These are phyloP conservation scores for Aplodontia rufa DNA, from an alignment of 2,113 vertebrate genomes.

Conservation along the genomic window DNA sequence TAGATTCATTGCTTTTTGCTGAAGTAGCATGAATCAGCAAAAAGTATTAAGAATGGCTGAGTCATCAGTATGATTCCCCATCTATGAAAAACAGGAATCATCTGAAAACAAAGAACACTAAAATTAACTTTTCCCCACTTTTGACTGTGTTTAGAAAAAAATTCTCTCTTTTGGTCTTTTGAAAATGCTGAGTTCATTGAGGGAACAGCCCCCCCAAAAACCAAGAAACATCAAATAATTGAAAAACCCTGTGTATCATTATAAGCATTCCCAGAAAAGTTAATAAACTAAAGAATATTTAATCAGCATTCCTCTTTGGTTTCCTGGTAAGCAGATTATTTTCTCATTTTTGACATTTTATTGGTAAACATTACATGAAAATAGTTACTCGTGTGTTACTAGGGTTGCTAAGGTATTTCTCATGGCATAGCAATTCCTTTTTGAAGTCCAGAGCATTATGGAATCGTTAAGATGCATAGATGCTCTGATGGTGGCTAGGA, in stretches of 20 bases:
- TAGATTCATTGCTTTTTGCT: not conserved
- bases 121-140: not conserved
- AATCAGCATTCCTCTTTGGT: slow-evolving; percentile 7
- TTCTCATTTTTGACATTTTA: not conserved
- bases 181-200: not conserved
- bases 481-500: no score
- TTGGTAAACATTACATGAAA: not conserved
- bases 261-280: slow-evolving; percentile 21
- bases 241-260: not conserved
- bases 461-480: not conserved
- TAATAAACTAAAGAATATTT: slow-evolving; percentile 18
- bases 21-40: slow-evolving; percentile 47
- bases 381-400: not conserved
- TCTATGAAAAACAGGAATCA: not conserved
- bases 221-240: not conserved
- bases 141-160: not conserved
- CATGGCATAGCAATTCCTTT: not conserved
- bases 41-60: not conserved
- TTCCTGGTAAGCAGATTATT: not conserved
- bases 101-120: slow-evolving; percentile 15
- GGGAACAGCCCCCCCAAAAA: not conserved
- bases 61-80: slow-evolving; percentile 21
- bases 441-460: not conserved
- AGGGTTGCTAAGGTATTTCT: not conserved
- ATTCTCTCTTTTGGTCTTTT: not conserved